phyloP scores from a whole-genome alignment of 1,140 invertebrate genomes.

The Diorhabda elongata region DNA sequence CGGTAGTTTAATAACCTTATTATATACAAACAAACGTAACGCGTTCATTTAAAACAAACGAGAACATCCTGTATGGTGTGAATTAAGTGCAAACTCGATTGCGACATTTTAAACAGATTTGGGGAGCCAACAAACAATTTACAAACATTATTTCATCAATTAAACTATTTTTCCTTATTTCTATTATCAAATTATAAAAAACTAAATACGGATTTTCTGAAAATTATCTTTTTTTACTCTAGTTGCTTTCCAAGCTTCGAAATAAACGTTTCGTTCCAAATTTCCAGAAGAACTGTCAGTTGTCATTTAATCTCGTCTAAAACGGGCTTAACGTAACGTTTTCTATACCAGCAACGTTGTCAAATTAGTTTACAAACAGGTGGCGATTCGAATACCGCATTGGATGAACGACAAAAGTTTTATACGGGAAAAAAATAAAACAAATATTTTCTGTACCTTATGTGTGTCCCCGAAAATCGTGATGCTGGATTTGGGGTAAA shows the following conservation, averaged over 20 bases:
- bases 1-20: conserved; percentile 38
- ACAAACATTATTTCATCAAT: conserved; percentile 16
- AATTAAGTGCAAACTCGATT: conserved; percentile 40
- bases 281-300: no score
- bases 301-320: no score
- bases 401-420: conserved; percentile 7
- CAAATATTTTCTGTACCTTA: conserved; percentile 33
- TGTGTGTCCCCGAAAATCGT: conserved; percentile 47
- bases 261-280: no score
- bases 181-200: no score
- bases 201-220: no score
- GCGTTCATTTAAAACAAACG: conserved; percentile 27
- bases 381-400: no score
- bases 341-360: no score
- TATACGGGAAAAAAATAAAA: neutral
- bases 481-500: conserved; percentile 39
- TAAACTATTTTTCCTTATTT: no score
- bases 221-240: no score
- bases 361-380: no score
- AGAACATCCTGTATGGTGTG: conserved; percentile 38
- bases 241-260: no score
- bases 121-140: conserved; percentile 20
- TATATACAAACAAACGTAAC: conserved; percentile 26
- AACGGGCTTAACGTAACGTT: no score
- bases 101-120: conserved; percentile 37